These are phyloP conservation scores for Hylaeus anthracinus DNA, from an alignment of 1,140 invertebrate species.

Conservation along the genomic window DNA sequence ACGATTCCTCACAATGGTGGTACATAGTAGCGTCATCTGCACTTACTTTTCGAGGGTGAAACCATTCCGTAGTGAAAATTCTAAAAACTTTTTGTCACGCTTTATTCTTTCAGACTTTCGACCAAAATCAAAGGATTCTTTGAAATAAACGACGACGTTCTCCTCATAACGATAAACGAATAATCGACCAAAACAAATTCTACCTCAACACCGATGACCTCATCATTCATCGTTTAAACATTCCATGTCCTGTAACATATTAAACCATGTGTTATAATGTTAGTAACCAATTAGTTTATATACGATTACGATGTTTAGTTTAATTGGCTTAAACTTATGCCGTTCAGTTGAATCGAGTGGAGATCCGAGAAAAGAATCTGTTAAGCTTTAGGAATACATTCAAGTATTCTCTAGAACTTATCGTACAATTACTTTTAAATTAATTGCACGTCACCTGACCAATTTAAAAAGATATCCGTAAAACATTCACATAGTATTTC, in stretches of 20 bases:
- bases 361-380: background rate
- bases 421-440: constrained; percentile 8
- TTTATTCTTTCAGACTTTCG: background rate
- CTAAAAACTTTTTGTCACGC: constrained; percentile 30
- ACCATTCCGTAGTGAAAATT: constrained; percentile 23
- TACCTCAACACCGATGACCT: background rate
- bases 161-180: background rate
- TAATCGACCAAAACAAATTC: background rate
- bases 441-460: background rate
- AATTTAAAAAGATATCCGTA: background rate
- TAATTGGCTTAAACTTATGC: background rate
- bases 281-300: background rate
- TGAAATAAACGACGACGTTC: constrained; percentile 17
- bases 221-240: background rate
- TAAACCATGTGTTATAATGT: background rate
- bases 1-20: constrained; percentile 45
- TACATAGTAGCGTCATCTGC: constrained; percentile 54
- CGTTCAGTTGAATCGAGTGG: background rate
- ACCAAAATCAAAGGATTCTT: constrained; percentile 10
- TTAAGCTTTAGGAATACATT: background rate
- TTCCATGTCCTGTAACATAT: background rate
- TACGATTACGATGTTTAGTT: background rate
- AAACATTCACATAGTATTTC: background rate
- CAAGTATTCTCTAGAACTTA: background rate
- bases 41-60: constrained; percentile 28